Evolutionary conservation across 2,888 invertebrate species (phyloP), one percentile per base, ranked within the genome.

Genomic region (Dastarcus helophoroides): DNA sequence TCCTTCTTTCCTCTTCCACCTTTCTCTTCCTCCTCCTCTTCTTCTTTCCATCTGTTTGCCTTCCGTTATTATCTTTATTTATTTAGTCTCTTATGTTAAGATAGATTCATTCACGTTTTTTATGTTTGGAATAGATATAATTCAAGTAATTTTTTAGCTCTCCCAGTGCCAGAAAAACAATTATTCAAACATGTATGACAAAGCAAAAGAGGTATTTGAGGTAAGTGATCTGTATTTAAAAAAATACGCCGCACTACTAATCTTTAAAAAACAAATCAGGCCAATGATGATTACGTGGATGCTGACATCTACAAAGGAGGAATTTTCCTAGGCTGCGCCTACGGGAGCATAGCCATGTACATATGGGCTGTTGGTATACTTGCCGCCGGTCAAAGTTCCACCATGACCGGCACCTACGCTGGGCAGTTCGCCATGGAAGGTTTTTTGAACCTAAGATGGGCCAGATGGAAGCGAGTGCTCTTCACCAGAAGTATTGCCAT

Each of bases 401-500:
- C 84, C 4, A 81, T 81, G 81, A 80, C 84, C 1, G 79, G 79
- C 13, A 60, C 83, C 1, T 84, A 84, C 56, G 76, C 83, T n/a
- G 85, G 85, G 1, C 85, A 85, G 55, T 85, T 85, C 57, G 80
- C 79, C 0, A 84, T 85, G 84, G 83, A 84, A 69, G 88, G 88
- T n/a, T 88, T 89, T 53, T 60, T 89, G 10, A 79, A 84, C 51
- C 63, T 89, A 8, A 73, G 75, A 50, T 88, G 86, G 86, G 69
- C 80, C 1, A 71, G 82, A 24, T 90, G 89, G 89, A 82, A 81
- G 60, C 65, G 89, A 56, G 83, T 89, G 1, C 62, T 88, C 8
- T 69, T 90, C 46, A 90, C 89, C 1, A 72, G 89, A 43, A 67
- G 74, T n/a, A 81, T 90, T 45, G 89, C 89, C 22, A 88, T 90